A percentile compares a stretch with the other conserved stretches of the same genome.
phyloP scores from a whole-genome alignment of 2,888 invertebrate genomes.

The Drosophila neutralis region DNA sequence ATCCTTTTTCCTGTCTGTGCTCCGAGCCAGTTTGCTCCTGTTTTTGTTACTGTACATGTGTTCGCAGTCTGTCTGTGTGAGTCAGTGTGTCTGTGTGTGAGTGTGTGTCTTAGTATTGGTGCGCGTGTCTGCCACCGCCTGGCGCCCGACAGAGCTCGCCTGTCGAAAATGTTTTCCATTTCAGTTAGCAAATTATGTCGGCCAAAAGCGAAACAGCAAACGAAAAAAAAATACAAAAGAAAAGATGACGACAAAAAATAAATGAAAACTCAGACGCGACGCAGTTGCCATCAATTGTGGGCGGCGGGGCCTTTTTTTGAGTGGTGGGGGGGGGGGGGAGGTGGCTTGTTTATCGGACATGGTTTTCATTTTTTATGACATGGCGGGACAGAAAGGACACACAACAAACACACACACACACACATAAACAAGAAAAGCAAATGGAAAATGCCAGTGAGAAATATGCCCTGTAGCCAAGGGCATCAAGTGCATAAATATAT shows the following conservation, averaged over 20 bases:
- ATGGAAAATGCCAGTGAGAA: background rate
- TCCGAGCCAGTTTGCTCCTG: conserved; percentile 3
- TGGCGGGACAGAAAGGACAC: conserved; percentile 55
- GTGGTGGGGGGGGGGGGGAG: background rate
- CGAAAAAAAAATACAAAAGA: conserved; percentile 25
- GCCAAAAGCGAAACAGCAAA: conserved; percentile 60
- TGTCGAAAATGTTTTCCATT: conserved; percentile 82
- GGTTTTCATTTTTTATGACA: conserved; percentile 54
- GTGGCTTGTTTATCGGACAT: conserved; percentile 23
- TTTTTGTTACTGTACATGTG: background rate
- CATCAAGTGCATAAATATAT: background rate
- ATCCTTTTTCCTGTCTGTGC: conserved; percentile 78
- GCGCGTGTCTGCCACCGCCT: conserved; percentile 76
- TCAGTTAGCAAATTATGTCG: conserved; percentile 81
- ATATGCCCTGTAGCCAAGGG: conserved; percentile 2
- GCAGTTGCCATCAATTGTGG: conserved; percentile 57
- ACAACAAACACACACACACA: conserved; percentile 15
- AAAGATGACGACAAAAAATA: conserved; percentile 53
- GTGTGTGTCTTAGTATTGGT: conserved; percentile 66
- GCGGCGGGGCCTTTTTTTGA: background rate
- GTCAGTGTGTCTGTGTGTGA: conserved; percentile 28
- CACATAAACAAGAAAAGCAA: conserved; percentile 6
- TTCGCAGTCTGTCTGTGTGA: conserved; percentile 36
- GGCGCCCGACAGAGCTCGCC: conserved; percentile 41
- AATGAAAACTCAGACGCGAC: conserved; percentile 79